phyloP scores from a whole-genome alignment of 2,888 invertebrate genomes.

The Ectropis crepuscularia region DNA sequence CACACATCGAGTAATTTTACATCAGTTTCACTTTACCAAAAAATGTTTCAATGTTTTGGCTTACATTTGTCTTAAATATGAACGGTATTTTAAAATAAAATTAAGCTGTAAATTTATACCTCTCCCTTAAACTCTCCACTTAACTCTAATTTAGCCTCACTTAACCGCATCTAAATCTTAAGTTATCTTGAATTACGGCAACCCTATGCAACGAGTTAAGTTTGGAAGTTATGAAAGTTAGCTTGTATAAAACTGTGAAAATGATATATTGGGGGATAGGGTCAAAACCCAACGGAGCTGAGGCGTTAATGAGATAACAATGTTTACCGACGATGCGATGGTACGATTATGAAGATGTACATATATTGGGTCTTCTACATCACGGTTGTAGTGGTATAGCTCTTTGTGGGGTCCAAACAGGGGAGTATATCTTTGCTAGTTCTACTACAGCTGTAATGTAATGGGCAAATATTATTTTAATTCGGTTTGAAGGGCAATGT shows the following conservation, averaged over 20 bases:
- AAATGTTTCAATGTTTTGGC: too few species aligned
- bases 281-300: slow-evolving; percentile 11
- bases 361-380: too few species aligned
- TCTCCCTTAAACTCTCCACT: slow-evolving; percentile 63
- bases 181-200: slow-evolving; percentile 68
- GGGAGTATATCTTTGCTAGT: too few species aligned
- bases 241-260: slow-evolving; percentile 60
- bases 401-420: too few species aligned
- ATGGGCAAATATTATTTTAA: too few species aligned
- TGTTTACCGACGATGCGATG: not conserved
- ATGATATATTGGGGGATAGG: slow-evolving; percentile 58
- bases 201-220: slow-evolving; percentile 66
- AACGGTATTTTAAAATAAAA: slow-evolving; percentile 29
- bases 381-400: too few species aligned
- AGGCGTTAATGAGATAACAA: not conserved
- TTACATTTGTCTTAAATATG: not conserved
- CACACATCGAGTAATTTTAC: too few species aligned
- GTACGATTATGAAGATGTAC: too few species aligned
- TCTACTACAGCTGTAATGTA: too few species aligned
- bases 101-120: slow-evolving; percentile 45
- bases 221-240: slow-evolving; percentile 64
- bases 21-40: too few species aligned
- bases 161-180: slow-evolving; percentile 71
- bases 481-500: too few species aligned
- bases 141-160: slow-evolving; percentile 68